Conservation (phyloP, 2,113 vertebrate species). For the Cariama cristata region DNA sequence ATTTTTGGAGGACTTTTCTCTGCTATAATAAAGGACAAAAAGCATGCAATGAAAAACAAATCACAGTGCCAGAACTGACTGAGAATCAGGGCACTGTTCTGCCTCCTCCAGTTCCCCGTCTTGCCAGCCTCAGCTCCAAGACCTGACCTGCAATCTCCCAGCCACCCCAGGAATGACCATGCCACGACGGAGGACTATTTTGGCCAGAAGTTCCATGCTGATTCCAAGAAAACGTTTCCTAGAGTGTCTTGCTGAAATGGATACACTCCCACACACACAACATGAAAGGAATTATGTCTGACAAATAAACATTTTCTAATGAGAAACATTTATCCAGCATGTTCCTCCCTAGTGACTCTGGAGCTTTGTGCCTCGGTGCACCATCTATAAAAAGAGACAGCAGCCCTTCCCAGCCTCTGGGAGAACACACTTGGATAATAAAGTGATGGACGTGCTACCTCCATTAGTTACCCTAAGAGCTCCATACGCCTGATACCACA, state of each 20-base stretch:
- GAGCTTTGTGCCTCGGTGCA: neutral
- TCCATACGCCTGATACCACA: accelerated
- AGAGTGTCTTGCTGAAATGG: slow-evolving; percentile 30
- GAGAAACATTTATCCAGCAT: slow-evolving; percentile 28
- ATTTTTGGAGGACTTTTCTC: slow-evolving; percentile 28
- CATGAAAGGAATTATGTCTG: slow-evolving; percentile 31
- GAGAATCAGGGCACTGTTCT: neutral
- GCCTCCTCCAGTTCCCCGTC: neutral
- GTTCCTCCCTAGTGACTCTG: neutral
- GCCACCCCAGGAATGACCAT: neutral
- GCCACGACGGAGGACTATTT: neutral
- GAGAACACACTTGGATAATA: neutral
- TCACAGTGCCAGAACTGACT: neutral
- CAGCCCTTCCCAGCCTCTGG: neutral
- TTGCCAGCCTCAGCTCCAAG: neutral
- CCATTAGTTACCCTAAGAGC: neutral
- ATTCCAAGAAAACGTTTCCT: slow-evolving; percentile 41
- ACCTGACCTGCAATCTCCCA: neutral
- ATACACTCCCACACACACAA: neutral
- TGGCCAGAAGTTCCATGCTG: neutral
- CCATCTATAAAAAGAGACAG: neutral
- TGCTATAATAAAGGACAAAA: slow-evolving; percentile 17
- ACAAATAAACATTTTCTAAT: slow-evolving; percentile 59
- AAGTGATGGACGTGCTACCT: neutral
- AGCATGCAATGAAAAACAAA: neutral